These are phyloP conservation scores for Saimiri boliviensis DNA, from an alignment of 2,113 vertebrate genomes.

Conservation along the genomic window DNA sequence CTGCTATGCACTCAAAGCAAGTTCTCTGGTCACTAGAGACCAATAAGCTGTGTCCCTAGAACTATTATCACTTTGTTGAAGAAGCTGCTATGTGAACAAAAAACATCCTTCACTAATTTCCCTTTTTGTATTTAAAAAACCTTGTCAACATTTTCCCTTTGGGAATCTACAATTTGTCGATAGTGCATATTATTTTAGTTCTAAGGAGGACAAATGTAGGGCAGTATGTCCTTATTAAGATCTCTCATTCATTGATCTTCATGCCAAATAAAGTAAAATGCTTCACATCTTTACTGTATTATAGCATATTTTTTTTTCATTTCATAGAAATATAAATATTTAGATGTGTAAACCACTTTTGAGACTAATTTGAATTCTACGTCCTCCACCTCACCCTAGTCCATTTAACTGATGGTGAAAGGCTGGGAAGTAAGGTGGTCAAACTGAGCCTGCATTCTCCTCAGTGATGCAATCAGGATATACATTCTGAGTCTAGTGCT, in stretches of 20 bases:
- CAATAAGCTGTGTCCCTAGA: slow-evolving; percentile 72
- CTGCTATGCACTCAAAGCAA: slow-evolving; percentile 31
- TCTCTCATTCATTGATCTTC: background rate
- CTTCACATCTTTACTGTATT: background rate
- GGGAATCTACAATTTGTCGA: slow-evolving; percentile 71
- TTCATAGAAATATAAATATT: background rate
- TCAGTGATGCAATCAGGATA: background rate
- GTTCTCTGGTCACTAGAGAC: slow-evolving; percentile 64
- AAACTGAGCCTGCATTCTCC: background rate
- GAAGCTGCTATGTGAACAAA: slow-evolving; percentile 79
- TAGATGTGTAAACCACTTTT: background rate
- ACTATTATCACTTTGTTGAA: slow-evolving; percentile 73
- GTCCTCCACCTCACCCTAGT: background rate
- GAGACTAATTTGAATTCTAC: background rate
- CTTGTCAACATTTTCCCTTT: slow-evolving; percentile 68
- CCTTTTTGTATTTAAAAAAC: slow-evolving; percentile 75
- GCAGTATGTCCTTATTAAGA: background rate
- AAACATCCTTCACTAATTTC: slow-evolving; percentile 71
- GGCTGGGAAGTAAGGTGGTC: background rate
- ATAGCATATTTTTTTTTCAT: background rate
- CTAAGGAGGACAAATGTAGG: slow-evolving; percentile 43
- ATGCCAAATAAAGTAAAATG: background rate
- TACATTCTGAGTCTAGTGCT: background rate
- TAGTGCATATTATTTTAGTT: slow-evolving; percentile 56
- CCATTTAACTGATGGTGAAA: background rate